Evolutionary conservation across 2,888 invertebrate genomes (phyloP).

Genomic region (Nephrotoma appendiculata): DNA sequence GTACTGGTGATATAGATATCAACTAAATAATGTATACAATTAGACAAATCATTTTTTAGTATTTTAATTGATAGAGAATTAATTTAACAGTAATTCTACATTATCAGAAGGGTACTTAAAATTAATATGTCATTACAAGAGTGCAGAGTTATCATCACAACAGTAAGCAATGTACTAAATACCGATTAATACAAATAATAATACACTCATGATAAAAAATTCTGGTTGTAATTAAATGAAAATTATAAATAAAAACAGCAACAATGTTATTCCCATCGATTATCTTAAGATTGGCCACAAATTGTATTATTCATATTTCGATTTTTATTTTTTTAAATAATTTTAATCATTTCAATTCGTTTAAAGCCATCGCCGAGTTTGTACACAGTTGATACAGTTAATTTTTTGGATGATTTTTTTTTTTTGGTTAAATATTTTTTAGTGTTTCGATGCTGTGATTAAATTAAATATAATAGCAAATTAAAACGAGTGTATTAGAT

Average conservation of each 20-base stretch:
- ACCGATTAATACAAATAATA: background rate
- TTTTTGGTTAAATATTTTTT: background rate
- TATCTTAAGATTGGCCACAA: background rate
- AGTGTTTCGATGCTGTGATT: background rate
- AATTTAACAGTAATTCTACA: background rate
- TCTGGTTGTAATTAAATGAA: background rate
- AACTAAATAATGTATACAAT: background rate
- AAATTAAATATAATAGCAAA: background rate
- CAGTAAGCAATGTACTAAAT: background rate
- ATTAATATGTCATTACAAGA: background rate
- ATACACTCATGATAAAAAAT: background rate
- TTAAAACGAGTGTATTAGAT: background rate
- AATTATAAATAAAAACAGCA: background rate
- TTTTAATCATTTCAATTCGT: background rate
- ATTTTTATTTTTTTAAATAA: background rate
- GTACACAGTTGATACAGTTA: background rate
- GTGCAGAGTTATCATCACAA: background rate
- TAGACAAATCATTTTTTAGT: background rate
- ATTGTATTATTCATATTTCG: background rate
- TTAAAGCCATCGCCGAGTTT: background rate
- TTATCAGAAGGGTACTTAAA: background rate
- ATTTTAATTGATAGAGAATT: background rate
- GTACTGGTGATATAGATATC: background rate
- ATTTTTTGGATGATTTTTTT: background rate
- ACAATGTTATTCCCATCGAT: background rate